phyloP scores from a whole-genome alignment of 2,888 invertebrate species.

The Bellardia pandia region DNA sequence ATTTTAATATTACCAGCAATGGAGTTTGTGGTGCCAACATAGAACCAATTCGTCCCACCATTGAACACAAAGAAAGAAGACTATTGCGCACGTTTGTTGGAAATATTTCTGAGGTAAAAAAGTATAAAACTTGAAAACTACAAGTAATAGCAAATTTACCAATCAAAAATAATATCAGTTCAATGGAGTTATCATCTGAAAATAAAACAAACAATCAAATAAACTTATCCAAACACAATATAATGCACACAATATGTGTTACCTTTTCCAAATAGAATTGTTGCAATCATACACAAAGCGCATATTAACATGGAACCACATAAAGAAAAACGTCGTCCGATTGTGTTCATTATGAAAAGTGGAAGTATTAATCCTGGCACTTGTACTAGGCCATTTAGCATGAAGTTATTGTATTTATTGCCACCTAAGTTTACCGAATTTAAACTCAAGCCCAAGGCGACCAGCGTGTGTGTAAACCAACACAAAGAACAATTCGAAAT shows the following conservation, averaged over 20 bases:
- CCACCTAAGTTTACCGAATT: conserved; percentile 90
- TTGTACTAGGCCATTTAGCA: conserved; percentile 86
- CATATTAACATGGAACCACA: conserved; percentile 87
- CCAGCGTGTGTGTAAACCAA: conserved; percentile 91
- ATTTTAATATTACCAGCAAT: conserved; percentile 83
- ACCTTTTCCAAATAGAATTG: conserved; percentile 79
- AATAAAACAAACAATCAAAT: conserved; percentile 3
- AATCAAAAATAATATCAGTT: conserved; percentile 85
- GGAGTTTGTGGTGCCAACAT: conserved; percentile 89
- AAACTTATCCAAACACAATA: background rate
- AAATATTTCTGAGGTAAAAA: conserved; percentile 89
- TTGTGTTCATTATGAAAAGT: conserved; percentile 87
- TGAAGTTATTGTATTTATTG: conserved; percentile 91
- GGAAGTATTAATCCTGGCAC: conserved; percentile 89
- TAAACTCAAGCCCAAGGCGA: conserved; percentile 92
- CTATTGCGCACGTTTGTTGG: conserved; percentile 88
- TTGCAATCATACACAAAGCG: conserved; percentile 82
- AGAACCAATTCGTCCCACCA: conserved; percentile 89
- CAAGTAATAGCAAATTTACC: conserved; percentile 88
- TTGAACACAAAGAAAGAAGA: conserved; percentile 88
- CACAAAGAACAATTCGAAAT: conserved; percentile 88
- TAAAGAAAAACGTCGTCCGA: conserved; percentile 87
- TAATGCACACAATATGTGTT: conserved; percentile 20
- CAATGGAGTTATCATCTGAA: conserved; percentile 85
- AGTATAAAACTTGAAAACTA: conserved; percentile 88